Conservation (phyloP, 1,140 invertebrate genomes). For the Trypoxylus dichotomus region DNA sequence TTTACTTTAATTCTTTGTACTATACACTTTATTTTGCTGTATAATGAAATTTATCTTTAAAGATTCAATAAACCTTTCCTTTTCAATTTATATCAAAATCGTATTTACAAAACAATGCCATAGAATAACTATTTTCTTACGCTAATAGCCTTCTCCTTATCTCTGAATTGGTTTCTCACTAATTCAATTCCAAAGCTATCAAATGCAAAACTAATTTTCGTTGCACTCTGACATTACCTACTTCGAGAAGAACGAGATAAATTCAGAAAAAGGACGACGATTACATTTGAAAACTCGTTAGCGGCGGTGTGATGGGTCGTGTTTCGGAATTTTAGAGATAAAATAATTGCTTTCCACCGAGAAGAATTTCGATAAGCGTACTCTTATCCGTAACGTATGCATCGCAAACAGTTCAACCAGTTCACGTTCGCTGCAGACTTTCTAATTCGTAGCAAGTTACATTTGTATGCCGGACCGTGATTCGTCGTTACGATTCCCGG, state of each 20-base stretch:
- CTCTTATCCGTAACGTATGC: not conserved
- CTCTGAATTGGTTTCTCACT: not conserved
- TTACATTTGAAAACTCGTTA: not conserved
- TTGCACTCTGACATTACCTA: not conserved
- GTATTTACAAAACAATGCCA: too few relatives aligned
- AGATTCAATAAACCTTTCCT: too few relatives aligned
- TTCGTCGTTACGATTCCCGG: not conserved
- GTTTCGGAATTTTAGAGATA: not conserved
- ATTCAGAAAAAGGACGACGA: not conserved
- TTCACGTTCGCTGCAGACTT: not conserved
- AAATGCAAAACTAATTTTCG: not conserved
- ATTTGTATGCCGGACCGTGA: not conserved
- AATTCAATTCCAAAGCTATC: not conserved
- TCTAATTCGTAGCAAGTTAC: not conserved
- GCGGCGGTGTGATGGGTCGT: not conserved
- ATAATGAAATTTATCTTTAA: too few relatives aligned
- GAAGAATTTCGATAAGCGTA: not conserved
- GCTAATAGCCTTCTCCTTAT: not conserved
- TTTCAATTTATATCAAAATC: too few relatives aligned
- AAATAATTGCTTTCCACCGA: not conserved
- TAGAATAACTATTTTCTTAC: not conserved
- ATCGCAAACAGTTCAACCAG: not conserved
- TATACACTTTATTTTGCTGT: too few relatives aligned
- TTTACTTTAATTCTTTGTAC: too few relatives aligned
- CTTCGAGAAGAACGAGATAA: not conserved